Conservation (phyloP, 2,888 invertebrate species). For the Tiliacea citrago region DNA sequence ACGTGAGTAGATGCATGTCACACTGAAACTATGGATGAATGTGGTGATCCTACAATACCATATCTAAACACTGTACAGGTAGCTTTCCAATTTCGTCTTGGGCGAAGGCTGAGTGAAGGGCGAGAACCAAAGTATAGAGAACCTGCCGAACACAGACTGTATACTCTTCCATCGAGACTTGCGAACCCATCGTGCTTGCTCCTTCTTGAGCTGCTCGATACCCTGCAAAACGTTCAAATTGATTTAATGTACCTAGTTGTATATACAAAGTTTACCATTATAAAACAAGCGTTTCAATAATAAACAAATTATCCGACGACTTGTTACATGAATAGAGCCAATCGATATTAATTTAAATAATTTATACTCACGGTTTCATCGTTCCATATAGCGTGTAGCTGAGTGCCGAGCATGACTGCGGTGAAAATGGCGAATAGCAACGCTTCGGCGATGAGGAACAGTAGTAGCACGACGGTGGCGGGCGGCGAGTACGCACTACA, state of each 20-base stretch:
- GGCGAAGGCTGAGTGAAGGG: slow-evolving; percentile 96
- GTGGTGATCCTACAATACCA: slow-evolving; percentile 36
- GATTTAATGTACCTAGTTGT: background rate
- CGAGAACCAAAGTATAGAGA: slow-evolving; percentile 98
- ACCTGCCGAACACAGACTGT: slow-evolving; percentile 98
- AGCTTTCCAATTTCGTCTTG: slow-evolving; percentile 94
- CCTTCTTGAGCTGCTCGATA: slow-evolving; percentile 99
- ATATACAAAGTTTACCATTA: background rate
- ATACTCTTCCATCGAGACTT: slow-evolving; percentile 98
- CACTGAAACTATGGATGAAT: slow-evolving; percentile 41
- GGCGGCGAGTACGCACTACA: slow-evolving; percentile 98
- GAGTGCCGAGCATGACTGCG: slow-evolving; percentile 98
- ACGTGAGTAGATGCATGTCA: slow-evolving; percentile 55
- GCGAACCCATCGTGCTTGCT: slow-evolving; percentile 97
- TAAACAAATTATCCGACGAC: background rate
- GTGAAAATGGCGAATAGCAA: slow-evolving; percentile 99
- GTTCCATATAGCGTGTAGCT: slow-evolving; percentile 99
- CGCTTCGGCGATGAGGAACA: slow-evolving; percentile 98
- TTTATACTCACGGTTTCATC: slow-evolving; percentile 96
- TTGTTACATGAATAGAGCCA: slow-evolving; percentile 60
- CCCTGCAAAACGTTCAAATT: slow-evolving; percentile 91
- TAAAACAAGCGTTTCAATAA: background rate
- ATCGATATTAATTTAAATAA: slow-evolving; percentile 70
- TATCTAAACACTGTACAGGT: slow-evolving; percentile 95
- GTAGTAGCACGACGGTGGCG: slow-evolving; percentile 97